Conservation (phyloP, 2,113 vertebrate species). For the Hypomesus transpacificus region DNA sequence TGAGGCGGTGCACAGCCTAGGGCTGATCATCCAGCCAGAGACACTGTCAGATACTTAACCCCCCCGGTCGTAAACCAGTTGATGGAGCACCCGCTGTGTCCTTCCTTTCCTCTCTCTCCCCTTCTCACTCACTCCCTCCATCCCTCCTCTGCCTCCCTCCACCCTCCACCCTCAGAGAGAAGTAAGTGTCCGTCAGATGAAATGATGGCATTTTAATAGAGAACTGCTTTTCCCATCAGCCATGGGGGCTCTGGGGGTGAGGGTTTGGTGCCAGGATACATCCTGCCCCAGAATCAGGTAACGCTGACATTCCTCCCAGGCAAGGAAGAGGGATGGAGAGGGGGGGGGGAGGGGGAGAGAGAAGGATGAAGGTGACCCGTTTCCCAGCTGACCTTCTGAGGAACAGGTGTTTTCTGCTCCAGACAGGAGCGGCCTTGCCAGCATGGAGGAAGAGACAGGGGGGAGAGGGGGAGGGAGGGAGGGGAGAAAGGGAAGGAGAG, state of each 20-base stretch:
- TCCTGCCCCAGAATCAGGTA: slow-evolving; percentile 1
- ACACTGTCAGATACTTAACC: neutral
- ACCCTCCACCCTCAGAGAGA: neutral
- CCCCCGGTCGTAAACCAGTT: neutral
- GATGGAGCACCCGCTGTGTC: neutral
- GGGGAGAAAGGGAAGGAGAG: neutral
- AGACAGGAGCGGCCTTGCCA: neutral
- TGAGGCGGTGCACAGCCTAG: too few species aligned
- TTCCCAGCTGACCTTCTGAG: neutral
- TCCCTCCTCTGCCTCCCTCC: neutral
- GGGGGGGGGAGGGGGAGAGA: neutral
- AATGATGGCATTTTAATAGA: neutral
- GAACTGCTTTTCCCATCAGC: slow-evolving; percentile 23
- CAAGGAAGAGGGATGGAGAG: neutral
- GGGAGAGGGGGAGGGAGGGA: neutral
- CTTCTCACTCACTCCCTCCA: too few species aligned
- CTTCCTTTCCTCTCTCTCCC: neutral
- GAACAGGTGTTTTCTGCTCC: slow-evolving; percentile 11
- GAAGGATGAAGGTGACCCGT: neutral
- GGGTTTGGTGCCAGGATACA: neutral
- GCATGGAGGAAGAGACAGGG: neutral
- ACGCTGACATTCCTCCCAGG: neutral
- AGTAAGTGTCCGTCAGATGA: neutral
- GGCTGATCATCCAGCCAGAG: neutral
- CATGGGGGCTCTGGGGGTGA: neutral